These are phyloP conservation scores for Baryphthengus martii DNA, from an alignment of 2,113 vertebrate genomes.

Conservation along the genomic window DNA sequence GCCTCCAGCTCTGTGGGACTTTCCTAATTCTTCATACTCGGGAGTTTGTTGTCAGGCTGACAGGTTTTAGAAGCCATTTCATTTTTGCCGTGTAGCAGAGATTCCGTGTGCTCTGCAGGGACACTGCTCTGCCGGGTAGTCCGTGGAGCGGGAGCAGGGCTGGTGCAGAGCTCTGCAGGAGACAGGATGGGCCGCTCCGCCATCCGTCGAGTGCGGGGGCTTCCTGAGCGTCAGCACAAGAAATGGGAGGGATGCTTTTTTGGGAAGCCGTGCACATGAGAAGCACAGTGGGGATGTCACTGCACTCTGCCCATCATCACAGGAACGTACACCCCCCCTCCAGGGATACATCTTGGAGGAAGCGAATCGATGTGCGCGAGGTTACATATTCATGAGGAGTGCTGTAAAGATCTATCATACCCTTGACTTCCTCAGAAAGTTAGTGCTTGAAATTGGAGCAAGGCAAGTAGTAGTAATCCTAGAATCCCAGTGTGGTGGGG, in stretches of 20 bases:
- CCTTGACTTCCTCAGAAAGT: neutral
- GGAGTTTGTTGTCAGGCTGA: neutral
- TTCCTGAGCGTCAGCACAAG: neutral
- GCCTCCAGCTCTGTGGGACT: neutral
- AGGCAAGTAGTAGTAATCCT: neutral
- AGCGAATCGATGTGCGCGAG: neutral
- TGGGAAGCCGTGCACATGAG: fast-evolving
- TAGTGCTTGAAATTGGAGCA: neutral
- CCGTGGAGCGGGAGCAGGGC: fast-evolving
- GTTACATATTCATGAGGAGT: neutral
- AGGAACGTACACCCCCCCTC: neutral
- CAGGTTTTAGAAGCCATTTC: neutral
- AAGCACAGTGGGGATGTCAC: fast-evolving
- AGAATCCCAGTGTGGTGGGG: neutral
- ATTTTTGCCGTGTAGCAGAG: neutral
- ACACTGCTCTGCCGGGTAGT: fast-evolving
- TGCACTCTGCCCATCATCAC: neutral
- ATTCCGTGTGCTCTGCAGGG: fast-evolving
- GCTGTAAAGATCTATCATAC: neutral
- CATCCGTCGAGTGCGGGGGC: neutral
- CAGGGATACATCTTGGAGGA: fast-evolving
- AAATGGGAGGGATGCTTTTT: neutral
- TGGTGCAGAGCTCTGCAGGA: neutral
- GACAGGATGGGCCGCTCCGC: neutral
- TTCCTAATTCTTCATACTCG: neutral